Evolutionary conservation across 2,888 invertebrate genomes (phyloP).

Genomic region (Microplitis manilae): DNA sequence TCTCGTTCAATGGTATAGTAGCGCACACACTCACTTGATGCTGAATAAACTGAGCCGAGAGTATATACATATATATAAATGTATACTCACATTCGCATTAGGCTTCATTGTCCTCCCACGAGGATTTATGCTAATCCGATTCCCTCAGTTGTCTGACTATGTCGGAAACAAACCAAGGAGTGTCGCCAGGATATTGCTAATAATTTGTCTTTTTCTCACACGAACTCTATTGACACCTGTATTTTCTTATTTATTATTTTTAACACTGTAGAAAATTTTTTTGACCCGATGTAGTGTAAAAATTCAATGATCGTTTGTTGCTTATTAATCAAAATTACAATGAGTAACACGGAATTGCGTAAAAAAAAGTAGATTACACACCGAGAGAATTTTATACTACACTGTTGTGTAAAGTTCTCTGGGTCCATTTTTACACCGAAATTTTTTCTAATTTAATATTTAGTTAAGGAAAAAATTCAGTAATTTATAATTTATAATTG

Average conservation of each 20-base stretch:
- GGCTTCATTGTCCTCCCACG: slow-evolving; percentile 65
- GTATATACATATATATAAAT: not conserved
- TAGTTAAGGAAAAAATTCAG: no score
- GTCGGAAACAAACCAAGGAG: slow-evolving; percentile 55
- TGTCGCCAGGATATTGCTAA: slow-evolving; percentile 55
- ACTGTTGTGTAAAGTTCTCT: no score
- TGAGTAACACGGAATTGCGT: no score
- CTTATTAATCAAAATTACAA: no score
- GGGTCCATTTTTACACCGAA: no score
- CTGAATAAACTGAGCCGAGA: not conserved
- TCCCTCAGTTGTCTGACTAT: slow-evolving; percentile 50
- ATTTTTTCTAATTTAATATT: no score
- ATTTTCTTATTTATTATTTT: slow-evolving; percentile 16
- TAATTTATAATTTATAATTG: no score
- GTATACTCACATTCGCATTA: slow-evolving; percentile 42
- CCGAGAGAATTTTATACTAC: no score
- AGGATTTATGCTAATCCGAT: slow-evolving; percentile 64
- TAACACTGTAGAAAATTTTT: not conserved
- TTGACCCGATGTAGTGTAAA: no score
- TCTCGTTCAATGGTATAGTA: not conserved
- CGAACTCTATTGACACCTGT: slow-evolving; percentile 42
- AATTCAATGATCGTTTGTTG: no score
- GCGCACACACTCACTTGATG: not conserved
- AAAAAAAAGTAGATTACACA: no score
- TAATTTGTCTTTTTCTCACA: slow-evolving; percentile 48